Conservation (phyloP, 1,140 invertebrate species). For the Rhyacophila brunnea region DNA sequence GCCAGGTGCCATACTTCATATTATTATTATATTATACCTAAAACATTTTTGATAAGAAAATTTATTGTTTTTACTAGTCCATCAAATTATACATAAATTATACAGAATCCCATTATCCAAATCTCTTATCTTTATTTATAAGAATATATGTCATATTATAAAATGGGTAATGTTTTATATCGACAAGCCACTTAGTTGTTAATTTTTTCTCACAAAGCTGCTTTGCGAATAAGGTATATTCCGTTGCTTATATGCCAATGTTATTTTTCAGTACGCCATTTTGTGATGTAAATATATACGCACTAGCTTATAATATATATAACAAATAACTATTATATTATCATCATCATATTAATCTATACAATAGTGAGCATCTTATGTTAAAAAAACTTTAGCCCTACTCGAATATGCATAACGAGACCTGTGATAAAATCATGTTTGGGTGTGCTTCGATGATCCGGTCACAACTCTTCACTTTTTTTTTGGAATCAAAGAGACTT, state of each 20-base stretch:
- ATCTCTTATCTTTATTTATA: too few species aligned
- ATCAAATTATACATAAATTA: conserved; percentile 3
- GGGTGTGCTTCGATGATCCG: neutral
- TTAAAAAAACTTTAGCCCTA: conserved; percentile 12
- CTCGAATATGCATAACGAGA: conserved; percentile 4
- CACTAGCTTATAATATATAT: conserved; percentile 21
- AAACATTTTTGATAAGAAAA: conserved; percentile 10
- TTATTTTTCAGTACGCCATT: conserved; percentile 20
- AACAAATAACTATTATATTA: conserved; percentile 11
- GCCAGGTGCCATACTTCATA: conserved; percentile 14
- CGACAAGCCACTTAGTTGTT: conserved; percentile 10
- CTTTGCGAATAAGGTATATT: conserved; percentile 11
- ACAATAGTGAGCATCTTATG: conserved; percentile 10
- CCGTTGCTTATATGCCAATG: conserved; percentile 14
- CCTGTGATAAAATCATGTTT: neutral
- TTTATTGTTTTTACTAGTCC: conserved; percentile 31
- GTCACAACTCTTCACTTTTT: neutral
- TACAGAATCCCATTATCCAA: too few species aligned
- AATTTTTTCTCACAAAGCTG: conserved; percentile 16
- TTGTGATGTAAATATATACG: conserved; percentile 29
- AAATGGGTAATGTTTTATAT: too few species aligned
- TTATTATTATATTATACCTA: conserved; percentile 9
- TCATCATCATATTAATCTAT: conserved; percentile 14
- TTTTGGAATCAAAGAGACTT: conserved; percentile 2
- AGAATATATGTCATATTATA: too few species aligned